These are phyloP conservation scores for Cavia aperea DNA, from an alignment of 2,113 vertebrate genomes.

Conservation along the genomic window DNA sequence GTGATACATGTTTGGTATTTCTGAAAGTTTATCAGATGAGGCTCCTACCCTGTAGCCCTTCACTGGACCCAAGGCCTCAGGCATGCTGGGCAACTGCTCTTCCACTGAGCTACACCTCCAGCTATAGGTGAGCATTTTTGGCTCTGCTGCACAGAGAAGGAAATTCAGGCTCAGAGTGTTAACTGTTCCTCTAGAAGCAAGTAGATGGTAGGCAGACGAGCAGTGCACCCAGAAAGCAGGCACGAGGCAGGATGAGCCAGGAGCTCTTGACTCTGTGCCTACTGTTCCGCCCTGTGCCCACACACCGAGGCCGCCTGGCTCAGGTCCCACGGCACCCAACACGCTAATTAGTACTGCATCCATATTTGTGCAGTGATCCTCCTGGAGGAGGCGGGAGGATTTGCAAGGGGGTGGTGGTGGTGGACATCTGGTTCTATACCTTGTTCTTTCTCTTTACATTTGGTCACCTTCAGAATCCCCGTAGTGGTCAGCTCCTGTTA, in stretches of 20 bases:
- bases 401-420: neutral
- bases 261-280: neutral
- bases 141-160: neutral
- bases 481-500: neutral
- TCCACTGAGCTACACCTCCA: neutral
- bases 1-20: neutral
- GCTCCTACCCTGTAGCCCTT: neutral
- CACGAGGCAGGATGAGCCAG: neutral
- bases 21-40: neutral
- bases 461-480: neutral
- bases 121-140: neutral
- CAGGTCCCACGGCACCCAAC: neutral
- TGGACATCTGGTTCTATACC: neutral
- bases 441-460: neutral
- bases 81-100: neutral
- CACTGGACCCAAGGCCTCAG: neutral
- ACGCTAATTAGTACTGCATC: neutral
- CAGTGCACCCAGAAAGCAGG: too few species aligned
- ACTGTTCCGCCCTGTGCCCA: accelerated
- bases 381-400: neutral
- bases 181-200: neutral
- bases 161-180: neutral
- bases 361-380: neutral
- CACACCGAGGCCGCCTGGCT: neutral
- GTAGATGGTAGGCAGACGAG: neutral